Evolutionary conservation across 2,797 vertebrate species (phyloP), one percentile per base, ranked within the genome.

Genomic region (Oryzias dopingdopingensis): DNA sequence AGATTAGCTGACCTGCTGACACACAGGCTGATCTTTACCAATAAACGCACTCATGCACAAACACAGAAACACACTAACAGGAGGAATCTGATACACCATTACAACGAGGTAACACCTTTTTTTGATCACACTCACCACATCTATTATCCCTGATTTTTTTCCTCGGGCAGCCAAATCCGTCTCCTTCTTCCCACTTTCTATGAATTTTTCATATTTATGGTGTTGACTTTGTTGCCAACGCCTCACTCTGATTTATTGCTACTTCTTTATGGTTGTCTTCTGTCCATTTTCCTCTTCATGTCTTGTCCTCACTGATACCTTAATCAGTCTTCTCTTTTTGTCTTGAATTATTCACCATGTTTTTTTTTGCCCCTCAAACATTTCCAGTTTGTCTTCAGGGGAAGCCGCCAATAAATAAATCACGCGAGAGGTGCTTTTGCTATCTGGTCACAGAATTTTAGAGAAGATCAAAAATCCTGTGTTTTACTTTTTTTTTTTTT

Each of bases 361-460:
- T 83, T 89, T 73, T 83, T 79, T 83, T 87, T 84, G 81, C 52
- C 73, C 43, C 43, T 16, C 17, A 1, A 46, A 70, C 67, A 67
- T 80, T 82, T 74, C 79, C 80, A 85, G 86, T 87, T 81, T 87
- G 79, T 86, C 90, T 89, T 72, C 70, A 83, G 88, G 89, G 87
- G 72, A 51, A 80, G 89, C 86, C 82, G 84, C 80, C 78, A 87
- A 91, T 92, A 91, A 92, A 90, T 92, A 90, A 92, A 88, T 88
- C 81, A 82, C 65, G 46, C 74, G 72, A 65, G 65, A 64, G 66
- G 77, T 70, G 70, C 70, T 69, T 77, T 65, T 79, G 57, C 56
- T 66, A 69, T 74, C 65, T 55, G 62, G 48, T 61, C 72, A 29
- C 1, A 57, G 61, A 52, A 26, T 63, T 41, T 41, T 26, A n/a